Evolutionary conservation across 2,797 vertebrate species (phyloP).

Genomic region (Fistularia commersonii): DNA sequence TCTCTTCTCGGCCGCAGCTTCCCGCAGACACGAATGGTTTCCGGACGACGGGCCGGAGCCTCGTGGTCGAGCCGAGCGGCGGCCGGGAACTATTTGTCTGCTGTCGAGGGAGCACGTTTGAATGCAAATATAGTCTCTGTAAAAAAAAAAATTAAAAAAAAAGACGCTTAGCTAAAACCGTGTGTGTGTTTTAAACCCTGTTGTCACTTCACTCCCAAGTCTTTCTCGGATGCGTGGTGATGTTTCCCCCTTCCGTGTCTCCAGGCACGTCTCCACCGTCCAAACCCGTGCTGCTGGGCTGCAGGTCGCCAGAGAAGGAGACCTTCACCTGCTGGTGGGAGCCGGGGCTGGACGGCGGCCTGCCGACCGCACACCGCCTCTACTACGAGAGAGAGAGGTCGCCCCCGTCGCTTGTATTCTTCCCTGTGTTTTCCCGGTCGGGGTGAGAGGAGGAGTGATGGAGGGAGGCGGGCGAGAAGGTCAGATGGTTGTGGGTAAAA

Average conservation of each 20-base stretch:
- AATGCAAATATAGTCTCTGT: too few species aligned
- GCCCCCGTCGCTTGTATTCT: slow-evolving; percentile 21
- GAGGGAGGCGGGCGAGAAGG: not conserved
- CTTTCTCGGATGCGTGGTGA: slow-evolving; percentile 1
- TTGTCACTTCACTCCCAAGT: not conserved
- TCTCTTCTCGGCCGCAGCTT: too few species aligned
- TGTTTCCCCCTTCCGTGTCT: slow-evolving; percentile 18
- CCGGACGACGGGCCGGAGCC: too few species aligned
- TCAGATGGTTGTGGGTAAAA: too few species aligned
- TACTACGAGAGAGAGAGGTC: slow-evolving; percentile 83
- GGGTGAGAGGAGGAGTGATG: not conserved
- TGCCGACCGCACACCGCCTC: slow-evolving; percentile 80
- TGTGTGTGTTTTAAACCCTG: too few species aligned
- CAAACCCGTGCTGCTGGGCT: slow-evolving; percentile 78
- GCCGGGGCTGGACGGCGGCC: slow-evolving; percentile 79
- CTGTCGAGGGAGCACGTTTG: too few species aligned
- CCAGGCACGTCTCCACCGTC: slow-evolving; percentile 72
- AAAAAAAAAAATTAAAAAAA: too few species aligned
- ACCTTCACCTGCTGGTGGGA: slow-evolving; percentile 92
- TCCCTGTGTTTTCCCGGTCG: not conserved
- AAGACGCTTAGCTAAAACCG: too few species aligned
- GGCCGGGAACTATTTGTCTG: too few species aligned
- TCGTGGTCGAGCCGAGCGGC: too few species aligned
- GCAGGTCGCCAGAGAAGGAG: slow-evolving; percentile 88
- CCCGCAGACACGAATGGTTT: too few species aligned